Base-by-base conservation (phyloP, 2,888 invertebrate genomes). In the Rhamphomyia laevipes region DNA sequence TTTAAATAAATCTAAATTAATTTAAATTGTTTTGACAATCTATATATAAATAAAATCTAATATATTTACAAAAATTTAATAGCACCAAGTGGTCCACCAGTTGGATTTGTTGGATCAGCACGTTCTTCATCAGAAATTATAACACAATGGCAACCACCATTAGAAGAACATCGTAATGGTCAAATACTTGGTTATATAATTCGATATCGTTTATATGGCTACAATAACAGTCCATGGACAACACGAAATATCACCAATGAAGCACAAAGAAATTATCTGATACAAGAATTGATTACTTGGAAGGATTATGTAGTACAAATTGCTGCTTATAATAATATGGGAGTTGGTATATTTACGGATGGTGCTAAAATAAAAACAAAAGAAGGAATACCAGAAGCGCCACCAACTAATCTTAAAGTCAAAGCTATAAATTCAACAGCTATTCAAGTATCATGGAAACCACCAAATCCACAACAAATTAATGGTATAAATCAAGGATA, bases 401-500 rank as follows among this genome's bases (percentile, higher is more conserved):
- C 94, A 1, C 97, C 97, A 0, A 86, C 84, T 27, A 83, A 84
- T 59, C 80, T 94, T 1, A 75, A 77, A 47, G 87, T 84, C 1
- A 76, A 80, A 58, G 78, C 96, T 0, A 63, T 84, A 11, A 95
- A 91, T 71, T 96, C 96, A 0, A 95, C 96, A 30, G 76, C 88
- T 0, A 74, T 82, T 12, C 75, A 76, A 47, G 85, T 96, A 1
- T 82, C 81, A 72, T 99, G 97, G 95, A 86, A 81, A n/a, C 95
- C 96, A 2, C 97, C 97, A 1, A 89, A 93, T 70, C 94, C 95
- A 0, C 94, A 95, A 63, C 89, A 92, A 72, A 94, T 99, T 48
- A 97, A 97, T 66, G 99, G 99, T 30, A 93, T 96, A 50, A 97
- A 96, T 74, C 92, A 94, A 73, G 79, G 92, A 23, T 94, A 96